phyloP scores from a whole-genome alignment of 2,113 vertebrate species.

The Anolis carolinensis region DNA sequence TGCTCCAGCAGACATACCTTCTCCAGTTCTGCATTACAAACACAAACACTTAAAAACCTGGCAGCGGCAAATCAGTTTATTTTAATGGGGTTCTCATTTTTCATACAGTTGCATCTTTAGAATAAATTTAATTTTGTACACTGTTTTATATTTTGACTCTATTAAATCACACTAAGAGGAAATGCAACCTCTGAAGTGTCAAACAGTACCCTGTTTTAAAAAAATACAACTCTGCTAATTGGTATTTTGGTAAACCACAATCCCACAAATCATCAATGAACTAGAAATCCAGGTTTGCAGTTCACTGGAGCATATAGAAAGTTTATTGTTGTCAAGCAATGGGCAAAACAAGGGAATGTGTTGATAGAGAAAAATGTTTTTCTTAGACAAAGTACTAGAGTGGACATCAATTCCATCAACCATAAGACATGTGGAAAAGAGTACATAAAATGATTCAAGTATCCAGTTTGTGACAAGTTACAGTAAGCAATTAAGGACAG shows the following conservation, averaged over 20 bases:
- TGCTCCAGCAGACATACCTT: too few species aligned
- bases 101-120: conserved; percentile 25
- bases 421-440: neutral
- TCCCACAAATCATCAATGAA: conserved; percentile 26
- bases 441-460: neutral
- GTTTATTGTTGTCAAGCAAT: accelerated
- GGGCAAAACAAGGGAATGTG: neutral
- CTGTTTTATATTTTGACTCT: conserved; percentile 11
- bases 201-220: conserved; percentile 26
- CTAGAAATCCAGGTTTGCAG: conserved; percentile 33
- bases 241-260: conserved; percentile 40
- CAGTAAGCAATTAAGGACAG: too few species aligned
- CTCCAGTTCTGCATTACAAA: conserved; percentile 21
- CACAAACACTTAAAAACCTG: conserved; percentile 18
- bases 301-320: conserved; percentile 24
- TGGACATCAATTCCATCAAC: neutral
- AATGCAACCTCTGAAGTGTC: neutral
- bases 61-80: neutral
- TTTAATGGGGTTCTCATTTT: conserved; percentile 39
- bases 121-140: conserved; percentile 19
- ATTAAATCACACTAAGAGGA: conserved; percentile 31
- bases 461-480: neutral
- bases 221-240: conserved; percentile 14
- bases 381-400: neutral
- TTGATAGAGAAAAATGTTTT: accelerated